Evolutionary conservation across 2,797 vertebrate genomes (phyloP).

Genomic region (Argyrosomus regius): DNA sequence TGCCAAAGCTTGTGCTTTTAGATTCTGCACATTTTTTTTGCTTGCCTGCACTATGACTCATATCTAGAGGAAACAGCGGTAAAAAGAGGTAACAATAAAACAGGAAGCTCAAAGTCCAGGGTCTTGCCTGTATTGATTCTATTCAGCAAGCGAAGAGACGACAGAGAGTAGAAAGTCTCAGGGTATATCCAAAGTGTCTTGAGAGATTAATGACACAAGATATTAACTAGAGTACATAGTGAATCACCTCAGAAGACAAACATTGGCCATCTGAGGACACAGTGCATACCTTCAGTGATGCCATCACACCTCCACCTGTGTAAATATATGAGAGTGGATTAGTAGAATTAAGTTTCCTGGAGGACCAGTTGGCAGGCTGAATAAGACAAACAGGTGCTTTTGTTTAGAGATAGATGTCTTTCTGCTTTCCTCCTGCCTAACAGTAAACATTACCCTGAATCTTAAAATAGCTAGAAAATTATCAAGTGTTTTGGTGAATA

Average conservation of each 20-base stretch:
- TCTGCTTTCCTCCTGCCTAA: slow-evolving; percentile 25
- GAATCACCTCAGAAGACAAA: slow-evolving; percentile 50
- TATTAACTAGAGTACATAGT: slow-evolving; percentile 42
- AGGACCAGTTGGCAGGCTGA: slow-evolving; percentile 63
- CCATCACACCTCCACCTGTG: slow-evolving; percentile 55
- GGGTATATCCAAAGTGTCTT: slow-evolving; percentile 21
- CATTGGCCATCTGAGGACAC: slow-evolving; percentile 35
- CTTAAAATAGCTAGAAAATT: slow-evolving; percentile 30
- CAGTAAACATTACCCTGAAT: slow-evolving; percentile 50
- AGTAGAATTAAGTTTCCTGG: slow-evolving; percentile 59
- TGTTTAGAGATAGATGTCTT: slow-evolving; percentile 56
- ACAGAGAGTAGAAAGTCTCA: slow-evolving; percentile 16
- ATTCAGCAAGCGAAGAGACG: slow-evolving; percentile 18
- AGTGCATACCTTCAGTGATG: slow-evolving; percentile 23
- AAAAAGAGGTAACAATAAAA: slow-evolving; percentile 31
- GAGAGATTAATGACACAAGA: slow-evolving; percentile 52
- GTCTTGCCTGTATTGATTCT: slow-evolving; percentile 18
- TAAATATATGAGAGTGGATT: slow-evolving; percentile 67
- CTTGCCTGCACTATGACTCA: slow-evolving; percentile 16
- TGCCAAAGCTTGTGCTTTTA: slow-evolving; percentile 36
- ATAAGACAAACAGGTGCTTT: slow-evolving; percentile 60
- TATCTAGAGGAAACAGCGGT: slow-evolving; percentile 4
- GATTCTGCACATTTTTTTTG: slow-evolving; percentile 13
- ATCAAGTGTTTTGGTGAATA: slow-evolving; percentile 21
- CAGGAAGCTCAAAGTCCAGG: slow-evolving; percentile 16